Evolutionary conservation across 2,113 vertebrate genomes (phyloP).

Genomic region (Chrysochloris asiatica): DNA sequence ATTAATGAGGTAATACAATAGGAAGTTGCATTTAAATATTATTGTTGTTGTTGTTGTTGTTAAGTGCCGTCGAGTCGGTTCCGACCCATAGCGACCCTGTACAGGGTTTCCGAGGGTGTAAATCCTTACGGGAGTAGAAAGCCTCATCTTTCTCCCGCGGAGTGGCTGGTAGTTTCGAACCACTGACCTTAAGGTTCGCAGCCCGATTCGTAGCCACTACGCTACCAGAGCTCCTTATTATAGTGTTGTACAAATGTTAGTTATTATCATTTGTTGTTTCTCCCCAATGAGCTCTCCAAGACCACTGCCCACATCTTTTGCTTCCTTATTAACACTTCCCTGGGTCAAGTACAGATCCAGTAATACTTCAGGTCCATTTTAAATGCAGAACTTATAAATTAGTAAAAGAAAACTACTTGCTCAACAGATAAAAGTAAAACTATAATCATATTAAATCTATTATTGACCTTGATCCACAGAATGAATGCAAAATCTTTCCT

Average conservation of each 20-base stretch:
- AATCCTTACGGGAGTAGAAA: no score
- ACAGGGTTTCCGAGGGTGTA: no score
- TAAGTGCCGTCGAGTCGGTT: no score
- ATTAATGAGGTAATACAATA: neutral
- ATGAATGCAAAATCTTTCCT: neutral
- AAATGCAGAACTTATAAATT: neutral
- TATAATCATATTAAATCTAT: neutral
- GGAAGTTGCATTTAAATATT: slow-evolving; percentile 30
- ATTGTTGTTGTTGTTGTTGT: no score
- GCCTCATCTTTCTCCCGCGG: no score
- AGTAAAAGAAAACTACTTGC: slow-evolving; percentile 28
- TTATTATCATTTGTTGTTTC: neutral
- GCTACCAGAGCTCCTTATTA: no score
- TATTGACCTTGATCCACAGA: neutral
- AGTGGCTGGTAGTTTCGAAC: no score
- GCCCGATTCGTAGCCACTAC: no score
- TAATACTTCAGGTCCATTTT: neutral
- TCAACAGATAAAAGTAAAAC: slow-evolving; percentile 18
- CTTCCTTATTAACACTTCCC: slow-evolving; percentile 45
- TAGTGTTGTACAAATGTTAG: neutral
- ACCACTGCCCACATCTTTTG: neutral
- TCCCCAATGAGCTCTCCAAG: neutral
- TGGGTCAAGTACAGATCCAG: neutral
- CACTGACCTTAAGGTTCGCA: no score
- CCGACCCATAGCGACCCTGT: no score